Conservation (phyloP, 2,888 invertebrate species). For the Calephelis perditalis region DNA sequence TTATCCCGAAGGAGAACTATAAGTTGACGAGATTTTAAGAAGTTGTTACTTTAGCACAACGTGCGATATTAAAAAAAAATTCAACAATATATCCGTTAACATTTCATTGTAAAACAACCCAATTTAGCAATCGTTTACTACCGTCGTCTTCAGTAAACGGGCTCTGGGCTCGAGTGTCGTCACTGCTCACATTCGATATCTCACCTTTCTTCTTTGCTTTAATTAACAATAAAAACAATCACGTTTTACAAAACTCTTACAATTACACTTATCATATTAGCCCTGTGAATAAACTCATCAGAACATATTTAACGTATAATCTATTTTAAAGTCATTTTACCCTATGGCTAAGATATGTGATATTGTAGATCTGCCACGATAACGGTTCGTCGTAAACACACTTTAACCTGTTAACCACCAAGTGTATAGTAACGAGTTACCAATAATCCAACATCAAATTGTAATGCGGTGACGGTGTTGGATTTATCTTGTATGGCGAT, state of each 20-base stretch:
- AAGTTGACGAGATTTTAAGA: too few species aligned
- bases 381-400: slow-evolving; percentile 8
- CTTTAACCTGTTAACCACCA: slow-evolving; percentile 8
- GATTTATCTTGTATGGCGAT: slow-evolving; percentile 51
- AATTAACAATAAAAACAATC: slow-evolving; percentile 52
- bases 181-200: slow-evolving; percentile 54
- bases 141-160: slow-evolving; percentile 56
- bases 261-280: slow-evolving; percentile 17
- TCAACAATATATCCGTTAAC: neutral
- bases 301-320: neutral
- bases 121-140: slow-evolving; percentile 36
- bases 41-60: too few species aligned
- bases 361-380: slow-evolving; percentile 12
- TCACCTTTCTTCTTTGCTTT: slow-evolving; percentile 72
- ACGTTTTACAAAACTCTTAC: slow-evolving; percentile 20
- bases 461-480: slow-evolving; percentile 28
- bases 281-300: slow-evolving; percentile 9
- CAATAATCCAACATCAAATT: slow-evolving; percentile 7
- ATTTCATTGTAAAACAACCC: slow-evolving; percentile 5
- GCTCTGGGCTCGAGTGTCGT: slow-evolving; percentile 48
- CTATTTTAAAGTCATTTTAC: slow-evolving; percentile 7
- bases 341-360: slow-evolving; percentile 5
- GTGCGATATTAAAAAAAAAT: neutral
- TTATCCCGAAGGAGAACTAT: neutral
- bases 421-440: slow-evolving; percentile 5